Evolutionary conservation across 2,797 vertebrate genomes (phyloP), one percentile per base, ranked within the genome.

Genomic region (Acrossocheilus fasciatus): DNA sequence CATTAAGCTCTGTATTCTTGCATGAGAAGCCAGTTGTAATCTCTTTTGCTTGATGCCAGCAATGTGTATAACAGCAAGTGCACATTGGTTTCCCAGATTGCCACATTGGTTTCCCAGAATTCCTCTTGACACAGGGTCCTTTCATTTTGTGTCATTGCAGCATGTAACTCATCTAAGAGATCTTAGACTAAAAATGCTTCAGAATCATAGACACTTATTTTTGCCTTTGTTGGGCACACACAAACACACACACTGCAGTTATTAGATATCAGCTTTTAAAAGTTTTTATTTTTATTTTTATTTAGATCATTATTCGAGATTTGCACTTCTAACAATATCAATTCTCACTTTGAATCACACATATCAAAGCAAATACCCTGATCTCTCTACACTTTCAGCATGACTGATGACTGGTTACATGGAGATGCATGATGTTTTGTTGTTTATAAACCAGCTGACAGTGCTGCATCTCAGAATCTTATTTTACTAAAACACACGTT

Each of bases 61-160:
- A 43, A 73, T 82, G 10, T 68, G 50, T 59, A n/a, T 73, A 73
- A 43, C 66, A 59, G 50, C 4, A 9, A 43, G 36, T 73, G 68
- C 36, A 72, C 43, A 43, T 41, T 81, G 41, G 34, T 82, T 72
- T 57, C 36, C 50, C 36, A 72, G 50, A 72, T 30, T 30, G 30
- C 30, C 36, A 72, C 43, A 43, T 41, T 81, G 41, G 34, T 82
- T 72, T 57, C 36, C 50, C 36, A 72, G 50, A 72, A 73, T 73
- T 72, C 36, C 26, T 41, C 12, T 82, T 70, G 20, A 50, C 4
- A 68, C 17, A 73, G n/a, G 8, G 1, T 73, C 39, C 57, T 54
- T 7, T 10, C 3, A 69, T 69, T 23, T 69, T 34, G 36, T 50
- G 43, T 43, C 43, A 43, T 9, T 43, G 9, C 50, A 73, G 81